Evolutionary conservation across 1,140 invertebrate species (phyloP), one percentile per base, ranked within the genome.

Genomic region (Mya arenaria): DNA sequence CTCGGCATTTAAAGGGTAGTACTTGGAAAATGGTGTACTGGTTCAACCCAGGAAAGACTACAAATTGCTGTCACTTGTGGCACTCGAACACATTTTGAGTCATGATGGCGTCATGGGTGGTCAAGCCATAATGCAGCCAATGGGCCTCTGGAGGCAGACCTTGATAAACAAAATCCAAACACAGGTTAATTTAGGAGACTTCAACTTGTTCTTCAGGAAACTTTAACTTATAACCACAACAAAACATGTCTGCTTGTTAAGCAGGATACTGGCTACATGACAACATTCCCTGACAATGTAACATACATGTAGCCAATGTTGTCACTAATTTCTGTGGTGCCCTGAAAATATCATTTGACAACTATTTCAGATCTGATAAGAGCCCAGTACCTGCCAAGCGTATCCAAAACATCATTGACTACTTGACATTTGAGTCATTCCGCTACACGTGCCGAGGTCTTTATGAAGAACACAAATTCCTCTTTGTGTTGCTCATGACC

Each of bases 401-500:
- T 36, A 98, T 99, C 65, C 94, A 95, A 56, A 98, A 97, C 83
- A 98, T 99, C 83, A 94, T 98, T 17, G 95, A 95, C 66, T 97
- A 97, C 92, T 93, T 99, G 72, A 99, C 97, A 0, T 96, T 95
- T 87, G 97, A 98, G 92, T 96, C 98, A 0, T 99, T 97, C 96
- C 95, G 95, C 28, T 99, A 98, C 89, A 97, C 97, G 13, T 95
- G 97, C 85, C 94, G 98, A 66, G 97, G 97, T 92, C 94, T 99
- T 6, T 99, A 99, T 91, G 97, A 99, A 91, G 94, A 96, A 28
- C 97, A 99, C 90, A 98, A 98, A 90, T 95, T 96, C 89, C 93
- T 99, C 4, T 99, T 99, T 90, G 98, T 97, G 0, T 89, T 99
- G 4, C 96, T 99, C 94, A 94, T 99, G 89, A 97, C 97, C 0